Percentiles rank a stretch among this genome's conserved stretches.
Conservation (phyloP, 2,888 invertebrate genomes). For the Icerya purchasi region DNA sequence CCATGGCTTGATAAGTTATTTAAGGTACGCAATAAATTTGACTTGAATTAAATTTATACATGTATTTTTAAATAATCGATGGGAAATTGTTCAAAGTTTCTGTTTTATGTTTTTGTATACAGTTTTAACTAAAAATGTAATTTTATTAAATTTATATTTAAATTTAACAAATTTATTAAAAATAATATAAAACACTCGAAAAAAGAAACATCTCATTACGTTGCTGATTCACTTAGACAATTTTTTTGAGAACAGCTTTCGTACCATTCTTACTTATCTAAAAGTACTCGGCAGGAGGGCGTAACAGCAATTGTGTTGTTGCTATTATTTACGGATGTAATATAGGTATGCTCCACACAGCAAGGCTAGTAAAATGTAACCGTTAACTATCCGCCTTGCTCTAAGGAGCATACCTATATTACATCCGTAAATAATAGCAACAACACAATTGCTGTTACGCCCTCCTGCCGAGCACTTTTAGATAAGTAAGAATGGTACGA, state of each 20-base stretch:
- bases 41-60: too few relatives aligned
- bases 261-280: not conserved
- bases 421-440: not conserved
- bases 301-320: not conserved
- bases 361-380: too few relatives aligned
- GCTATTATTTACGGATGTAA: not conserved
- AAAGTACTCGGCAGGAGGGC: not conserved
- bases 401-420: not conserved
- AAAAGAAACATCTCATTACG: too few relatives aligned
- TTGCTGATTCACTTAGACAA: too few relatives aligned
- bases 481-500: not conserved
- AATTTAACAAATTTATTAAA: too few relatives aligned
- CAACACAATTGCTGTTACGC: not conserved
- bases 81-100: too few relatives aligned
- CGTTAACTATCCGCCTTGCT: too few relatives aligned
- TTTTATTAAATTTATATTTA: too few relatives aligned
- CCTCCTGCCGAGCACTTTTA: not conserved
- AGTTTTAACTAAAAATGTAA: too few relatives aligned
- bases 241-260: not conserved
- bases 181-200: too few relatives aligned
- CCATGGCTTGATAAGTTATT: constrained; percentile 57
- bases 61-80: too few relatives aligned
- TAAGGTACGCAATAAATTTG: constrained; percentile 26
- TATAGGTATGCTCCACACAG: not conserved
- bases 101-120: too few relatives aligned